Evolutionary conservation across 2,888 invertebrate species (phyloP), one percentile per base, ranked within the genome.

Genomic region (Limnephilus rhombicus): DNA sequence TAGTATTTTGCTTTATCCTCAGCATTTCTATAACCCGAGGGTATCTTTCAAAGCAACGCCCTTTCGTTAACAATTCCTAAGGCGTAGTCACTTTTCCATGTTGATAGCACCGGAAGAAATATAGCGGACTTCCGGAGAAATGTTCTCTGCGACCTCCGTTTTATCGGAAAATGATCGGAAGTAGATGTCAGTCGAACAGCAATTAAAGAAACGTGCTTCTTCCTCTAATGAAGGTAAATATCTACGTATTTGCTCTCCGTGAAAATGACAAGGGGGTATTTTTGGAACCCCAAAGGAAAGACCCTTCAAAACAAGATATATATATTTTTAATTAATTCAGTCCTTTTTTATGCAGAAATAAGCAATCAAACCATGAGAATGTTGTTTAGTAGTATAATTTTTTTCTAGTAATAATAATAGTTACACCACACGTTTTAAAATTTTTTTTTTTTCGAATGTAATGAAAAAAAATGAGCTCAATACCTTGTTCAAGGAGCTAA

Each of bases 81-180:
- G 45, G 89, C 89, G 91, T 91, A 83, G 83, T 81, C 91, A 91
- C 83, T 91, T 85, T 89, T 82, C 91, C 85, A 87, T 91, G 91
- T 91, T 91, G 91, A 91, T 91, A 89, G 89, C 80, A 68, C 85
- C 68, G 91, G 68, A 89, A 89, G 89, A 91, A 91, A 91, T 89
- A 91, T 91, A 89, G 89, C 68, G 91, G 89, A 91, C 34, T 85
- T 91, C 91, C 91, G 89, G 89, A 41, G 89, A 91, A 83, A 91
- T 82, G 89, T 85, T 83, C 83, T 49, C 53, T 45, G 91, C 5
- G 80, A n/a, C 80, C 82, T 41, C 80, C 81, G 49, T 89, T 92
- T 92, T 92, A 93, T 93, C 93, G 92, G 93, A 91, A 93, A 93
- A 93, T 93, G 92, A 93, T 93, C 93, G 93, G 89, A 90, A 92